phyloP scores from a whole-genome alignment of 2,113 vertebrate genomes.

The Anarrhichthys ocellatus region DNA sequence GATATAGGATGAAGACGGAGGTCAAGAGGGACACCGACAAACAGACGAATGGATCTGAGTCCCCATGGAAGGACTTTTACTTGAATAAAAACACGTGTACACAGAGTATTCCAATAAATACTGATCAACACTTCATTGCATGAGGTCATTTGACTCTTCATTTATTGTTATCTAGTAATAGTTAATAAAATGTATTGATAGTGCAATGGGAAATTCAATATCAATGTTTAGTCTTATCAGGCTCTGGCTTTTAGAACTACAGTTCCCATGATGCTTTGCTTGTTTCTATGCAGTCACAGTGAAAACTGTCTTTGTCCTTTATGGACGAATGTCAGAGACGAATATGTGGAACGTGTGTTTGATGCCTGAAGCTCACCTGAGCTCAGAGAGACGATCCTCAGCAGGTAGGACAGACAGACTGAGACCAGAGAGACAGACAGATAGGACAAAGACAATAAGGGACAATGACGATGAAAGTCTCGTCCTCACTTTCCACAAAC shows the following conservation, averaged over 20 bases:
- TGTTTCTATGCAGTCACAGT: too few relatives aligned
- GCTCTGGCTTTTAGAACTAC: too few relatives aligned
- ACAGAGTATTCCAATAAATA: neutral
- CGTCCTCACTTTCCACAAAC: neutral
- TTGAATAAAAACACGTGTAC: neutral
- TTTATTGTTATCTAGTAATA: neutral
- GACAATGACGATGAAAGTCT: neutral
- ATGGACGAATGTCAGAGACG: too few relatives aligned
- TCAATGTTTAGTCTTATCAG: too few relatives aligned
- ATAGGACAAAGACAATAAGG: neutral
- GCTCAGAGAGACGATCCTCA: conserved; percentile 46
- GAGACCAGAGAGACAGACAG: conserved; percentile 28
- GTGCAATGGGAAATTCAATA: too few relatives aligned
- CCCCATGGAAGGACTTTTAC: neutral
- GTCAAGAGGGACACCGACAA: too few relatives aligned
- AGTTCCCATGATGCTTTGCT: too few relatives aligned
- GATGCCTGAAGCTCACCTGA: conserved; percentile 68
- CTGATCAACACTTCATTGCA: neutral
- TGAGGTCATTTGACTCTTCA: neutral
- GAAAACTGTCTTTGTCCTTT: too few relatives aligned
- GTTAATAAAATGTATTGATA: too few relatives aligned
- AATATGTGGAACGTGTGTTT: too few relatives aligned
- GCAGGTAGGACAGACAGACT: conserved; percentile 69
- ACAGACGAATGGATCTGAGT: neutral
- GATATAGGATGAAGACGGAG: conserved; percentile 8